Percentiles rank a stretch among this genome's conserved stretches.
Evolutionary conservation across 1,140 invertebrate genomes (phyloP).

Genomic region (Dryas iulia): DNA sequence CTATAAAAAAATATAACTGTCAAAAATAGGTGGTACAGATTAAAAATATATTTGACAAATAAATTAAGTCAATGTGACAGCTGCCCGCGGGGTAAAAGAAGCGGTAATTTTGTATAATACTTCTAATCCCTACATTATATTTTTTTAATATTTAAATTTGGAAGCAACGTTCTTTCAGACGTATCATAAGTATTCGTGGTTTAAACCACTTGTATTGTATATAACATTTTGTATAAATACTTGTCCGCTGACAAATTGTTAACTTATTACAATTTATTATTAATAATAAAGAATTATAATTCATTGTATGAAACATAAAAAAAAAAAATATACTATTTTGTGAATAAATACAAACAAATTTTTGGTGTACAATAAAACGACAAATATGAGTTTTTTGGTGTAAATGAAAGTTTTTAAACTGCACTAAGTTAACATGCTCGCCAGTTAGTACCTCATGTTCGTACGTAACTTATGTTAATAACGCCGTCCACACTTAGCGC

Average conservation of each 20-base stretch:
- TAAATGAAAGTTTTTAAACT: constrained; percentile 22
- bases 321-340: not conserved
- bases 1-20: constrained; percentile 18
- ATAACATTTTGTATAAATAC: constrained; percentile 74
- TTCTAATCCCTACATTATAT: constrained; percentile 39
- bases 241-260: constrained; percentile 57
- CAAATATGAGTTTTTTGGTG: not conserved
- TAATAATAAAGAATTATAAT: not conserved
- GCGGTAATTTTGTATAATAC: constrained; percentile 39
- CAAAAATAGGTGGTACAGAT: not conserved
- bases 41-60: constrained; percentile 7
- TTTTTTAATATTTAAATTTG: constrained; percentile 53
- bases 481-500: constrained; percentile 58
- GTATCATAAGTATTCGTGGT: constrained; percentile 68
- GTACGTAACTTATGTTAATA: constrained; percentile 67
- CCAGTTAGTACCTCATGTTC: constrained; percentile 69
- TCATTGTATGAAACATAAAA: not conserved
- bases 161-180: constrained; percentile 71
- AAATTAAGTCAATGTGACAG: not conserved
- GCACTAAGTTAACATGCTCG: constrained; percentile 71
- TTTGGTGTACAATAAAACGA: not conserved
- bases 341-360: not conserved
- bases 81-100: constrained; percentile 47
- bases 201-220: constrained; percentile 66
- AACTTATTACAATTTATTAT: constrained; percentile 61